These are phyloP conservation scores for Tokudaia muenninki DNA, from an alignment of 2,797 vertebrate genomes.

Conservation along the genomic window DNA sequence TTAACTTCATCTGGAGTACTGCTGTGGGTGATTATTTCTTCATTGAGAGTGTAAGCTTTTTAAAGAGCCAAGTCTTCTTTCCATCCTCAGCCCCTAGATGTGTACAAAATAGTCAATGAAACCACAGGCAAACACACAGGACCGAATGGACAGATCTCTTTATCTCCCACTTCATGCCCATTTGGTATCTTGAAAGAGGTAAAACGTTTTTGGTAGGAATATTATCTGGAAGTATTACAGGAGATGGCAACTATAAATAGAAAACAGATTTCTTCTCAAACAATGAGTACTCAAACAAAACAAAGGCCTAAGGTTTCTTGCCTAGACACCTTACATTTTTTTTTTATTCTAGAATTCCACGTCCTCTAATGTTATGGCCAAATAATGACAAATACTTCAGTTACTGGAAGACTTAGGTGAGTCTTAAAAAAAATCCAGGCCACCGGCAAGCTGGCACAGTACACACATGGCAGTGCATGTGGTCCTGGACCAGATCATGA, in stretches of 20 bases:
- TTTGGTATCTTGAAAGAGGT: conserved; percentile 5
- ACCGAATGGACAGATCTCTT: conserved; percentile 24
- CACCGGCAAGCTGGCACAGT: conserved; percentile 88
- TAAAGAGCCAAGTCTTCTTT: conserved; percentile 30
- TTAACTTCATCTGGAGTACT: background rate
- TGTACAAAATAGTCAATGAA: background rate
- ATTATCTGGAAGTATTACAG: conserved; percentile 47
- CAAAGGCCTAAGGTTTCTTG: conserved; percentile 11
- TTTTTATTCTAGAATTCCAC: background rate
- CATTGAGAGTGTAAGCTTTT: conserved; percentile 7
- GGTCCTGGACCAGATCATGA: conserved; percentile 95
- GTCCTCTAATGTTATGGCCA: background rate
- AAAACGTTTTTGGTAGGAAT: background rate
- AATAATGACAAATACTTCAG: conserved; percentile 12
- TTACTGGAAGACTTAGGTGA: background rate
- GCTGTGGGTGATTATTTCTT: conserved; percentile 12
- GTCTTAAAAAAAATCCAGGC: conserved; percentile 1
- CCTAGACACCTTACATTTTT: background rate
- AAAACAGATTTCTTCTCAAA: conserved; percentile 45
- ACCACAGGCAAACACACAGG: conserved; percentile 10
- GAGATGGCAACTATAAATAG: background rate
- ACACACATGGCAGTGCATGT: conserved; percentile 93
- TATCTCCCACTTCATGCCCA: background rate
- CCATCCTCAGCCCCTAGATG: background rate
- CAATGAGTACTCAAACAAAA: background rate